phyloP scores from a whole-genome alignment of 2,888 invertebrate genomes.

The Blastobasis adustella region DNA sequence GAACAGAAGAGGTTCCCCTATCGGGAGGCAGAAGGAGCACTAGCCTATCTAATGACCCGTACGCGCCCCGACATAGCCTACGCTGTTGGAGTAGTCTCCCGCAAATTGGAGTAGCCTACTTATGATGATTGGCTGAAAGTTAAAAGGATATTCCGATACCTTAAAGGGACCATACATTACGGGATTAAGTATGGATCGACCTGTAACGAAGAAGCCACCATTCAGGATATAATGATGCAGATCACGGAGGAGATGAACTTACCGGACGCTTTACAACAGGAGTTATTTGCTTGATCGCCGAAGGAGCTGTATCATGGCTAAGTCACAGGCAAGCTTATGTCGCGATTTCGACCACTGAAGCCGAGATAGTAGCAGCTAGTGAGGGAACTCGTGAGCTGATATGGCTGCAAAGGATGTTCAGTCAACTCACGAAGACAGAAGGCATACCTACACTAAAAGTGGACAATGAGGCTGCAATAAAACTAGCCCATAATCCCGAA shows the following conservation, averaged over 20 bases:
- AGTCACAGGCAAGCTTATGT: constrained; percentile 26
- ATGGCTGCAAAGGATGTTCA: constrained; percentile 16
- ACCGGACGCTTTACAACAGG: constrained; percentile 10
- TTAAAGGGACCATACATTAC: not conserved
- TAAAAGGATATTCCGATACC: constrained; percentile 3
- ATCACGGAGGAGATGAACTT: constrained; percentile 5
- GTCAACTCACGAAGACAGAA: not conserved
- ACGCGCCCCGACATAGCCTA: too few relatives aligned
- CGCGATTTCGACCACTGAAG: constrained; percentile 27
- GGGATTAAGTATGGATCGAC: too few relatives aligned
- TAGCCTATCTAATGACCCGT: too few relatives aligned
- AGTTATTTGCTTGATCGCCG: constrained; percentile 14
- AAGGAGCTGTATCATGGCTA: constrained; percentile 24
- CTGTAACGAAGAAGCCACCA: too few relatives aligned
- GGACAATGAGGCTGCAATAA: not conserved
- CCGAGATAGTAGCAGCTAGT: constrained; percentile 28
- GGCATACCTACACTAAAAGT: not conserved
- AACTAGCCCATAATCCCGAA: constrained; percentile 1
- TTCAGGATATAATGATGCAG: constrained; percentile 9
- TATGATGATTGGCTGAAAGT: too few relatives aligned
- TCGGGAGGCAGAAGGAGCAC: constrained; percentile 10
- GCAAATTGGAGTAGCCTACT: too few relatives aligned
- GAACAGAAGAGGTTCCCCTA: constrained; percentile 5
- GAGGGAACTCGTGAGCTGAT: constrained; percentile 22
- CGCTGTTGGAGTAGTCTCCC: too few relatives aligned